Evolutionary conservation across 2,797 vertebrate genomes (phyloP).

Genomic region (Fratercula arctica): DNA sequence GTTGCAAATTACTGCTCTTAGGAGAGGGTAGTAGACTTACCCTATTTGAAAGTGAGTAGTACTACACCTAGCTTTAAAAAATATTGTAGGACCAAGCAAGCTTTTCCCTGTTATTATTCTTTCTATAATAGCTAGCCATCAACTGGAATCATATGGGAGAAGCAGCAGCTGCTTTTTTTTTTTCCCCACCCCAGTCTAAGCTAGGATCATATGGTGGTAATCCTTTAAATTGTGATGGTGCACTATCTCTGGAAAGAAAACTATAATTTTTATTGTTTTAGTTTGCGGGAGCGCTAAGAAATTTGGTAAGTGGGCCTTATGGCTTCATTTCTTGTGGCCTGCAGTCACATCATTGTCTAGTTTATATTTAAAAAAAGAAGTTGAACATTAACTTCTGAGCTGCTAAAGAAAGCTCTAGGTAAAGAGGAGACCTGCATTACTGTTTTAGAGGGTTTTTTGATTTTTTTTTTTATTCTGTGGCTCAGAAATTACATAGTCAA

Average conservation of each 20-base stretch:
- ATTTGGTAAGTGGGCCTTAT: not conserved
- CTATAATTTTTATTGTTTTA: not conserved
- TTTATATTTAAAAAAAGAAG: not conserved
- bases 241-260: not conserved
- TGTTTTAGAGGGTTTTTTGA: not conserved
- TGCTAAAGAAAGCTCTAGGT: not conserved
- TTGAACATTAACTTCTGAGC: not conserved
- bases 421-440: not conserved
- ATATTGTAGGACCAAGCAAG: fast-evolving
- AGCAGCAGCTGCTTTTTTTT: not conserved
- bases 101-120: not conserved
- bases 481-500: not conserved
- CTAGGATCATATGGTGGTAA: not conserved
- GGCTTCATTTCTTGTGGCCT: not conserved
- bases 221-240: not conserved
- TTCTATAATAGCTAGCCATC: not conserved
- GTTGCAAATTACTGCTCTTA: not conserved
- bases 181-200: fast-evolving
- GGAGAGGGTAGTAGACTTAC: not conserved
- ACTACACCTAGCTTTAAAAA: not conserved
- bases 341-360: not conserved
- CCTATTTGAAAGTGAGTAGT: not conserved
- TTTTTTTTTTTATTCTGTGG: not conserved
- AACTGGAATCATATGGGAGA: not conserved
- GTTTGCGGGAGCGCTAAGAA: not conserved